phyloP scores from a whole-genome alignment of 2,888 invertebrate genomes.

The Drosophila subsilvestris region DNA sequence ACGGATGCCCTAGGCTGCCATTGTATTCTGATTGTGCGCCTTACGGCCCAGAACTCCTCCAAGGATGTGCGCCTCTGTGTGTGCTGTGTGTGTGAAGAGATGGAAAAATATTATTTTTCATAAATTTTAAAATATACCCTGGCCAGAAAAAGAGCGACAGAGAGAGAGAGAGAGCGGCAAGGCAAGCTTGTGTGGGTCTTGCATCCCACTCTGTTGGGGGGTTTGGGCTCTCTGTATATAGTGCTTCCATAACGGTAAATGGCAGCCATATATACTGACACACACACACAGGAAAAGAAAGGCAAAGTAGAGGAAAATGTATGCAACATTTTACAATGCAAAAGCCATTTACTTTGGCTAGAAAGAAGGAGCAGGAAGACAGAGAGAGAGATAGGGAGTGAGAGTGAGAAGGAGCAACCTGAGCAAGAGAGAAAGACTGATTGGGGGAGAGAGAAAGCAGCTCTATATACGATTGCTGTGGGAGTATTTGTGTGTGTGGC shows the following conservation, averaged over 20 bases:
- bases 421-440: neutral
- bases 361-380: constrained; percentile 15
- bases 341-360: constrained; percentile 73
- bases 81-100: constrained; percentile 46
- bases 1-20: constrained; percentile 62
- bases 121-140: constrained; percentile 82
- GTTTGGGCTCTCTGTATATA: neutral
- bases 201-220: constrained; percentile 19
- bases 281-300: constrained; percentile 21
- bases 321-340: constrained; percentile 82
- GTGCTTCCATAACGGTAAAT: constrained; percentile 31
- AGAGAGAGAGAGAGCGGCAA: neutral
- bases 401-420: constrained; percentile 12
- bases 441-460: constrained; percentile 19
- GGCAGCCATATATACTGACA: constrained; percentile 21
- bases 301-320: constrained; percentile 76
- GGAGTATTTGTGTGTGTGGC: constrained; percentile 46
- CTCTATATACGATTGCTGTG: constrained; percentile 5
- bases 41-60: constrained; percentile 43
- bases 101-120: constrained; percentile 82
- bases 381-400: constrained; percentile 15
- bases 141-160: constrained; percentile 24
- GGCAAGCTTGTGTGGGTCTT: constrained; percentile 21
- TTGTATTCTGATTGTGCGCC: constrained; percentile 64
- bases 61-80: constrained; percentile 18